These are phyloP conservation scores for Megaceryle torquata DNA, from an alignment of 2,113 vertebrate species.

Conservation along the genomic window DNA sequence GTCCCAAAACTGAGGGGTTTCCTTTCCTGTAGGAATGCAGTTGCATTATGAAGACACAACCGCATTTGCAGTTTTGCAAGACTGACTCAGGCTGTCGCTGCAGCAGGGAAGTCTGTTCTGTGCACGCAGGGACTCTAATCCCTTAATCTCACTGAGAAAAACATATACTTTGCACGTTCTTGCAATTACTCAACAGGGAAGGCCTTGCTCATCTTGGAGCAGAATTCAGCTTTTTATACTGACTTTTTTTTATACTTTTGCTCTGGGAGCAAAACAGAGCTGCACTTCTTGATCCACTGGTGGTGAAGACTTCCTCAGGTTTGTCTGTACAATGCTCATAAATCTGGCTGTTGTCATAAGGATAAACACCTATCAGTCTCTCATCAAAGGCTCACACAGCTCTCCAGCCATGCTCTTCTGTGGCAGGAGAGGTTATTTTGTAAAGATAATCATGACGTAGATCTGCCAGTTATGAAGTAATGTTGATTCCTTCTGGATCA, in stretches of 20 bases:
- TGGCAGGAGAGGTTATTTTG: not conserved
- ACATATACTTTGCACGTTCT: not conserved
- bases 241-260: not conserved
- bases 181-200: not conserved
- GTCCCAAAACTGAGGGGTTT: not conserved
- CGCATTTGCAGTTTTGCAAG: not conserved
- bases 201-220: not conserved
- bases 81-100: fast-evolving
- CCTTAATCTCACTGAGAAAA: not conserved
- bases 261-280: not conserved
- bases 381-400: not conserved
- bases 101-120: not conserved
- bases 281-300: not conserved
- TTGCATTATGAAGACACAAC: fast-evolving
- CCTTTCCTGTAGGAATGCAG: fast-evolving
- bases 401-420: not conserved
- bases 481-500: not conserved
- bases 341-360: not conserved
- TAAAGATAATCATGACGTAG: not conserved
- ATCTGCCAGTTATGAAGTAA: not conserved
- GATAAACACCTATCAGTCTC: not conserved
- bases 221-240: not conserved
- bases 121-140: not conserved
- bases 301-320: not conserved
- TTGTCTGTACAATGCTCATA: fast-evolving